Evolutionary conservation across 2,113 vertebrate species (phyloP).

Genomic region (Salminus brasiliensis): DNA sequence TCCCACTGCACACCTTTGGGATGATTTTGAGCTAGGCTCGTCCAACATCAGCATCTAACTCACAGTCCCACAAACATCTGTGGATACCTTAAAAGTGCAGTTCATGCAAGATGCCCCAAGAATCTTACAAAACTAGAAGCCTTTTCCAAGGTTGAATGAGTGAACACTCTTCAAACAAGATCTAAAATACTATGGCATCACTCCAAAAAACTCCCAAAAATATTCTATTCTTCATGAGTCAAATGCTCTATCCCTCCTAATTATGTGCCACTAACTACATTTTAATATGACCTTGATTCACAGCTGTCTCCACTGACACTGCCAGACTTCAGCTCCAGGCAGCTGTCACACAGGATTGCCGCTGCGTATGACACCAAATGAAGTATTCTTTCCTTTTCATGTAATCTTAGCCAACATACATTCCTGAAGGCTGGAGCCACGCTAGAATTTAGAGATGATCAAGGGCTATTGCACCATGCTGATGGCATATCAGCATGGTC

Average conservation of each 20-base stretch:
- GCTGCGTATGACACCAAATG: slow-evolving; percentile 27
- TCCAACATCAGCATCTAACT: too few relatives aligned
- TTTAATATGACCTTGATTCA: slow-evolving; percentile 42
- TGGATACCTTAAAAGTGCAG: too few relatives aligned
- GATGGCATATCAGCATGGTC: background rate
- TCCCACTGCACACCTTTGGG: too few relatives aligned
- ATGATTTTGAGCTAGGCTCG: too few relatives aligned
- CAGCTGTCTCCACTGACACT: slow-evolving; percentile 38
- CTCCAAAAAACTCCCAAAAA: too few relatives aligned
- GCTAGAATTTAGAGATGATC: background rate
- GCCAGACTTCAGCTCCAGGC: slow-evolving; percentile 37
- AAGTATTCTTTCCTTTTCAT: slow-evolving; percentile 32
- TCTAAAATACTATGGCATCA: too few relatives aligned
- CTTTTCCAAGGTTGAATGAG: too few relatives aligned
- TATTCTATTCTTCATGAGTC: background rate
- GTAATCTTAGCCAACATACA: background rate
- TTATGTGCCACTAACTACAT: slow-evolving; percentile 15
- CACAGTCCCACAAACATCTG: too few relatives aligned
- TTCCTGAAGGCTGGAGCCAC: slow-evolving; percentile 12
- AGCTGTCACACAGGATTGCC: slow-evolving; percentile 40
- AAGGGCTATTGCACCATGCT: background rate
- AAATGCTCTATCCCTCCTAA: slow-evolving; percentile 12
- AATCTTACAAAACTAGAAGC: too few relatives aligned
- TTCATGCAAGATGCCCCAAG: too few relatives aligned
- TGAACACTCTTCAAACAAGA: too few relatives aligned